Evolutionary conservation across 2,113 vertebrate genomes (phyloP), one percentile per base, ranked within the genome.

Genomic region (Ahaetulla prasina): DNA sequence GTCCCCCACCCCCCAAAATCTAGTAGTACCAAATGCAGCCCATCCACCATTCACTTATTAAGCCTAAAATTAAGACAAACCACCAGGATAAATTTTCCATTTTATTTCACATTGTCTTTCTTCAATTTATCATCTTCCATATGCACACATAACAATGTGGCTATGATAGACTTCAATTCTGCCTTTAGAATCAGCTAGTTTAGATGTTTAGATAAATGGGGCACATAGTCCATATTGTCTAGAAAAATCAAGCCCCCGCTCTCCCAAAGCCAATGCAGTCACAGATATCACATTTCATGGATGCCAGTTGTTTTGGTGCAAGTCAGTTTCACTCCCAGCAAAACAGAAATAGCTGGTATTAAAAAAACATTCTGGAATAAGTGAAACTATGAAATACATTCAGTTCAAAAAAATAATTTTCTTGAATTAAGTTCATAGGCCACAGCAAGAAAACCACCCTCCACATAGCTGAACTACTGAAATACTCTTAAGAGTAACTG

Each of bases 31-130:
- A 54, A 45, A 43, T 54, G 4, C 47, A 74, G 14, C 74, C 74
- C 27, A 85, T 27, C 1, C 27, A 54, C 6, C 20, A 39, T 53
- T 80, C n/a, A 74, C 63, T 23, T 57, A 49, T 23, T n/a, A 25
- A 55, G 4, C 43, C 39, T 18, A 22, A 89, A 50, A 90, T 92
- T 60, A 92, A 63, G 23, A 92, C 45, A 63, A n/a, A 90, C 45
- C 54, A 92, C n/a, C n/a, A 92, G 80, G n/a, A 55, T 60, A 35
- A 60, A 2, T 92, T 92, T 90, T 88, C 30, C 68, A 60, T 57
- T 92, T 92, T 92, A 92, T 92, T 92, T 92, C 92, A 89, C 45
- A 90, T 60, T 85, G 22, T 50, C n/a, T 60, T 55, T 85, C 45
- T 89, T 89, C 87, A 55, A 85, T 54, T n/a, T 27, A 85, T 89